These are phyloP conservation scores for Brachypteracias leptosomus DNA, from an alignment of 2,113 vertebrate genomes.

Conservation along the genomic window DNA sequence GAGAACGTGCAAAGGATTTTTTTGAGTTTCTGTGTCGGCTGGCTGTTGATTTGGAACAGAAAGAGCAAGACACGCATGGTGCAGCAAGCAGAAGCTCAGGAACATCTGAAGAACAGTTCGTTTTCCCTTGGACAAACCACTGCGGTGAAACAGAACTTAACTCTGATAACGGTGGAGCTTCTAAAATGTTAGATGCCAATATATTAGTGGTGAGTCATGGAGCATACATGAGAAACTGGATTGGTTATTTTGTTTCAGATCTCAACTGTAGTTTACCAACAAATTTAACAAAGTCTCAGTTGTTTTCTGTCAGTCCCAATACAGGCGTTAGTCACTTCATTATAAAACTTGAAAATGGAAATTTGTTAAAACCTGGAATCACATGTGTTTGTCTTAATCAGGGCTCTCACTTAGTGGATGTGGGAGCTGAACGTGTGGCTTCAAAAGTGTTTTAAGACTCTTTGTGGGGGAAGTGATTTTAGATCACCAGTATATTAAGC, in stretches of 20 bases:
- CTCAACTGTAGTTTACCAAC: constrained; percentile 80
- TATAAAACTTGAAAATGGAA: constrained; percentile 71
- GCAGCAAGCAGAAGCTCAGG: constrained; percentile 3
- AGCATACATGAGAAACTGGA: constrained; percentile 87
- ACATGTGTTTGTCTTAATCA: constrained; percentile 87
- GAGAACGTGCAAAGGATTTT: constrained; percentile 84
- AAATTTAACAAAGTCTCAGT: constrained; percentile 74
- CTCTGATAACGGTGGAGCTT: neutral
- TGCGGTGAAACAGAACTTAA: neutral
- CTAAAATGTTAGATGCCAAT: constrained; percentile 65
- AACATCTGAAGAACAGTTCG: constrained; percentile 7
- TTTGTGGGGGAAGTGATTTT: neutral
- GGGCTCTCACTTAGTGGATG: constrained; percentile 79
- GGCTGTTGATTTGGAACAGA: constrained; percentile 63
- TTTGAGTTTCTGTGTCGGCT: constrained; percentile 85
- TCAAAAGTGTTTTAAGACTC: constrained; percentile 23
- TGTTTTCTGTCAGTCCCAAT: constrained; percentile 87
- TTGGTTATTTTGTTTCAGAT: constrained; percentile 86
- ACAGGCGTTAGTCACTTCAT: constrained; percentile 90
- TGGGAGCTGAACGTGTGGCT: constrained; percentile 43
- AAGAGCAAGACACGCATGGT: neutral
- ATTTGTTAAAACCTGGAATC: constrained; percentile 57
- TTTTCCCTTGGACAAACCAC: constrained; percentile 44
- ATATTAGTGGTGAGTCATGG: constrained; percentile 90
- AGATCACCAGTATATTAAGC: neutral